These are phyloP conservation scores for Philotrypesis tridentata DNA, from an alignment of 1,140 invertebrate genomes.

Conservation along the genomic window DNA sequence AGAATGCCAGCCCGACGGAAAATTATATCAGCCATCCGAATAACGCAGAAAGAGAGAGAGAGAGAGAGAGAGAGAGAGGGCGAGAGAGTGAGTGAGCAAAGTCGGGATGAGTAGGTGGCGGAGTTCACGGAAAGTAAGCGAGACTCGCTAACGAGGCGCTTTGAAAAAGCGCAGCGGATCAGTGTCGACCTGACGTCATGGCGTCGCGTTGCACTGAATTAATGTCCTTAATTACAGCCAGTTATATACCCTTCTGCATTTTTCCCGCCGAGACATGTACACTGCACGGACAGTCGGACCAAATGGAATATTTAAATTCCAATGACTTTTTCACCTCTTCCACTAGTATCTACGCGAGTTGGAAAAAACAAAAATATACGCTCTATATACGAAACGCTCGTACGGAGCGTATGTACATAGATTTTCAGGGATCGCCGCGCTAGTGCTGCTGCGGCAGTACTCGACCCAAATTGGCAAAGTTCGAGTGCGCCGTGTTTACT, in stretches of 20 bases:
- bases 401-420: no score
- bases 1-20: not conserved
- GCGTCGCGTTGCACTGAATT: not conserved
- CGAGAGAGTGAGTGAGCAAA: no score
- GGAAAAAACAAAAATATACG: no score
- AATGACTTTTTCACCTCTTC: no score
- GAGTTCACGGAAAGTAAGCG: slow-evolving; percentile 36
- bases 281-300: no score
- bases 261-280: not conserved
- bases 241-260: not conserved
- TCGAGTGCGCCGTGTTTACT: no score
- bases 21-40: not conserved
- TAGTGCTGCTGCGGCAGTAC: not conserved
- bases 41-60: no score
- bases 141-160: slow-evolving; percentile 24
- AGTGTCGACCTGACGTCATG: not conserved
- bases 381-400: no score
- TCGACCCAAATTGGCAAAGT: not conserved
- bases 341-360: no score
- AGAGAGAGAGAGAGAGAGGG: not conserved
- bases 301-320: no score
- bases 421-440: no score
- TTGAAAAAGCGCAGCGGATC: slow-evolving; percentile 6
- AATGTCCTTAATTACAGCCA: not conserved
- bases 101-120: not conserved